A percentile compares a stretch with the other conserved stretches of the same genome.
phyloP scores from a whole-genome alignment of 2,797 vertebrate genomes.

The Macroramphosus scolopax region DNA sequence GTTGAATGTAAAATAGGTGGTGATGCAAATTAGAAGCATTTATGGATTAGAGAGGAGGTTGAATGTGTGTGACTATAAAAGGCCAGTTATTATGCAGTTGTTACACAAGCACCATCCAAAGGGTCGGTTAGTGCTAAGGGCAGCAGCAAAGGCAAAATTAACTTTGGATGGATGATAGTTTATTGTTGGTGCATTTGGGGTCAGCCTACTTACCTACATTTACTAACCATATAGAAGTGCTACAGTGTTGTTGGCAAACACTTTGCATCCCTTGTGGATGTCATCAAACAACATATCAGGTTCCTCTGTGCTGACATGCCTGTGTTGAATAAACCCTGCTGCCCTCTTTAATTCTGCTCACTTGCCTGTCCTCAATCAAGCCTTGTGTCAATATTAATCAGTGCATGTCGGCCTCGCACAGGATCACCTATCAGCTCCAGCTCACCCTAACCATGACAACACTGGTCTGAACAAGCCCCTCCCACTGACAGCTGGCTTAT shows the following conservation, averaged over 20 bases:
- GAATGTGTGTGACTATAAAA: conserved; percentile 16
- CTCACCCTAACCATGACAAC: conserved; percentile 66
- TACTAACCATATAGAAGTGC: conserved; percentile 14
- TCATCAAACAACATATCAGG: too few relatives aligned
- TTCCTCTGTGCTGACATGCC: conserved; percentile 19
- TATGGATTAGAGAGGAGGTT: conserved; percentile 23
- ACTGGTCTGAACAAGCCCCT: conserved; percentile 51
- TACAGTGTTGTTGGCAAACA: too few relatives aligned
- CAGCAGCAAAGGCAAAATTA: background rate
- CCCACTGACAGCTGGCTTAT: conserved; percentile 77
- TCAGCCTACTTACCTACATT: too few relatives aligned
- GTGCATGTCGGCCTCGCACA: conserved; percentile 20
- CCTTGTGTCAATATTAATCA: conserved; percentile 63
- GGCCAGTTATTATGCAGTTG: conserved; percentile 14
- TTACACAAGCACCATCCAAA: conserved; percentile 8
- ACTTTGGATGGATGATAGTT: too few relatives aligned
- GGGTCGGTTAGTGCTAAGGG: background rate
- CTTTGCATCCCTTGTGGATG: too few relatives aligned
- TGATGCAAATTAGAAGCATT: conserved; percentile 32
- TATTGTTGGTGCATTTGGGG: too few relatives aligned
- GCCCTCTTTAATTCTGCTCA: conserved; percentile 19
- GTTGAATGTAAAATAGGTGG: conserved; percentile 56
- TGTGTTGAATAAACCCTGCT: conserved; percentile 14
- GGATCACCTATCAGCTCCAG: conserved; percentile 45
- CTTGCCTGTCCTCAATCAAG: conserved; percentile 47